Conservation (phyloP, 2,113 vertebrate genomes). For the Peromyscus maniculatus region DNA sequence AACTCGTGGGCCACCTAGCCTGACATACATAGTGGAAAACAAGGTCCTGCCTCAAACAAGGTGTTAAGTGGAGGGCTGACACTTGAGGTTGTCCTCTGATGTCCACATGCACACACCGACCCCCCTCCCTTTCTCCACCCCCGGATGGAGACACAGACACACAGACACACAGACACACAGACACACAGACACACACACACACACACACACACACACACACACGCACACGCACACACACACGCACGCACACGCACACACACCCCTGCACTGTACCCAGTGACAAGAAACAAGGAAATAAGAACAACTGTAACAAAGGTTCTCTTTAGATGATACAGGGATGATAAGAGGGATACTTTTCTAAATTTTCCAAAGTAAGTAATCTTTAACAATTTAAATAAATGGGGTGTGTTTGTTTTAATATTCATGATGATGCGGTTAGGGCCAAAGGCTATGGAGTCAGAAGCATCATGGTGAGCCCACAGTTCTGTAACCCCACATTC, state of each 20-base stretch:
- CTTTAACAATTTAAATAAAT: slow-evolving; percentile 50
- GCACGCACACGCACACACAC: too few species aligned
- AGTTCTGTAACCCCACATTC: background rate
- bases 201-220: too few species aligned
- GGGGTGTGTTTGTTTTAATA: background rate
- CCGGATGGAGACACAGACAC: too few species aligned
- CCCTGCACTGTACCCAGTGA: background rate
- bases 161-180: too few species aligned
- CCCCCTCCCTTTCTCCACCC: background rate
- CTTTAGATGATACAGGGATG: background rate
- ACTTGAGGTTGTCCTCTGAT: background rate
- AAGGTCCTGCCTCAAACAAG: background rate
- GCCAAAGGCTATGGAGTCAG: background rate
- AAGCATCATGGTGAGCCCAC: background rate
- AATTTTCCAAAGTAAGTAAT: slow-evolving; percentile 29
- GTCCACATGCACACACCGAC: background rate
- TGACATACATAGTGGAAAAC: background rate
- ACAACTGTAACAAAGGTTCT: slow-evolving; percentile 24
- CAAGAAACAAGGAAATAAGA: slow-evolving; percentile 2
- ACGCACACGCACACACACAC: too few species aligned
- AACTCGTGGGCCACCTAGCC: background rate
- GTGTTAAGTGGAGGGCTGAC: background rate
- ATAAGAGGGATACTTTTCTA: background rate
- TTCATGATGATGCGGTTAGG: background rate
- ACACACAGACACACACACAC: too few species aligned